phyloP scores from a whole-genome alignment of 2,888 invertebrate genomes.

The Acanthosoma haemorrhoidale region DNA sequence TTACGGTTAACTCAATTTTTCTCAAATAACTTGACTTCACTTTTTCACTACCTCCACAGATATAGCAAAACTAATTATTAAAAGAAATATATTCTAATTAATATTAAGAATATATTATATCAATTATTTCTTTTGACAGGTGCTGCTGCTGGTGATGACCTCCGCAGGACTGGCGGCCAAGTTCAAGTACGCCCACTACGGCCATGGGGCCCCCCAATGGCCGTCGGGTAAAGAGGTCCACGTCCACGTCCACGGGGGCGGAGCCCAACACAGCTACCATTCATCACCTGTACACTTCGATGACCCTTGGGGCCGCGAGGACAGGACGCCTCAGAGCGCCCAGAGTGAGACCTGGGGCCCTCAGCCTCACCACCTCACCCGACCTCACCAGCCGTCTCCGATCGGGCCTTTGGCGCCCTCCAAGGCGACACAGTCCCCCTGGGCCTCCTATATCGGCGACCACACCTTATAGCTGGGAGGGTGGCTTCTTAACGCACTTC shows the following conservation, averaged over 20 bases:
- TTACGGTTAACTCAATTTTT: too few relatives aligned
- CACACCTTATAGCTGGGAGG: conserved; percentile 14
- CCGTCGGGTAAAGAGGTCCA: conserved; percentile 36
- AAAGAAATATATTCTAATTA: too few relatives aligned
- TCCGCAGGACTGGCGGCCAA: conserved; percentile 38
- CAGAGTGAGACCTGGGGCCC: background rate
- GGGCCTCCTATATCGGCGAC: conserved; percentile 24
- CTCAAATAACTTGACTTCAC: too few relatives aligned
- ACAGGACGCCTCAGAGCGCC: background rate
- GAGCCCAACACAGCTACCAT: conserved; percentile 5
- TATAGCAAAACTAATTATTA: too few relatives aligned
- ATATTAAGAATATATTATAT: background rate
- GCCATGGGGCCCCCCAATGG: conserved; percentile 8
- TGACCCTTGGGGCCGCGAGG: conserved; percentile 15
- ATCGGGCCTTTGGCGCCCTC: background rate
- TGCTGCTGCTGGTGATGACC: conserved; percentile 38
- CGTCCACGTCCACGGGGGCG: conserved; percentile 39
- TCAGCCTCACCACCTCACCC: background rate
- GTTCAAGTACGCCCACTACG: conserved; percentile 34
- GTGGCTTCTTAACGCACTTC: conserved; percentile 16
- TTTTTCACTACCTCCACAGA: too few relatives aligned
- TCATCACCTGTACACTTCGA: background rate
- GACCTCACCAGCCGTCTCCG: background rate
- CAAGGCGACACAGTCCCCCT: background rate
- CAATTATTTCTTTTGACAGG: conserved; percentile 20